Percentiles rank a stretch among this genome's conserved stretches.
phyloP scores from a whole-genome alignment of 2,113 vertebrate genomes.

The Nesoenas mayeri region DNA sequence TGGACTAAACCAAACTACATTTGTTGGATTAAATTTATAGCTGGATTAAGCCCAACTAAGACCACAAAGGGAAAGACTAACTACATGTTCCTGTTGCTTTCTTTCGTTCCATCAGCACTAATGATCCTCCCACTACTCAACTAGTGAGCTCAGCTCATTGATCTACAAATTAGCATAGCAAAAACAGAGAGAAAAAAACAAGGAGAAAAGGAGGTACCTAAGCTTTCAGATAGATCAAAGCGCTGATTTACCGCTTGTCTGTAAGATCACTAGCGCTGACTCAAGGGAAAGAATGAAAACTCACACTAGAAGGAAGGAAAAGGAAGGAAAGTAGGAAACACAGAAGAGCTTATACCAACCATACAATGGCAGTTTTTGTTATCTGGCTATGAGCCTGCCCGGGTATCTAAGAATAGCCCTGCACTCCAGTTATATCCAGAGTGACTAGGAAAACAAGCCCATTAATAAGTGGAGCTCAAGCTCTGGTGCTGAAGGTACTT shows the following conservation, averaged over 20 bases:
- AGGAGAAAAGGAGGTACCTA: neutral
- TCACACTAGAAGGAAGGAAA: neutral
- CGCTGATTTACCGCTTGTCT: neutral
- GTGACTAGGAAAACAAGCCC: neutral
- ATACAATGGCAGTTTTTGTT: neutral
- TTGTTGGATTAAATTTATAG: neutral
- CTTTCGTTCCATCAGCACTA: neutral
- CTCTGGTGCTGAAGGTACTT: neutral
- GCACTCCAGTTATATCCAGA: neutral
- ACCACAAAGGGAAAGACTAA: neutral
- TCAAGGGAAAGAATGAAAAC: neutral
- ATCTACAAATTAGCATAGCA: neutral
- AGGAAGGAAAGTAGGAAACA: neutral
- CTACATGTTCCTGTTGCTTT: neutral
- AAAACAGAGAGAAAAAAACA: neutral
- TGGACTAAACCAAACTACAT: neutral
- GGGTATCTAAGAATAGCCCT: neutral
- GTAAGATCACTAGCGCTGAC: neutral
- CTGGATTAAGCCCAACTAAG: neutral
- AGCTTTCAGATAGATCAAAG: neutral
- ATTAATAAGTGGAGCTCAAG: neutral
- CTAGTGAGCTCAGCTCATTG: neutral
- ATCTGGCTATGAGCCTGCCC: neutral
- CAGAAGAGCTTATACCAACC: neutral
- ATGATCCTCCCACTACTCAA: neutral